phyloP scores from a whole-genome alignment of 2,113 vertebrate genomes.

The Fulmarus glacialis region DNA sequence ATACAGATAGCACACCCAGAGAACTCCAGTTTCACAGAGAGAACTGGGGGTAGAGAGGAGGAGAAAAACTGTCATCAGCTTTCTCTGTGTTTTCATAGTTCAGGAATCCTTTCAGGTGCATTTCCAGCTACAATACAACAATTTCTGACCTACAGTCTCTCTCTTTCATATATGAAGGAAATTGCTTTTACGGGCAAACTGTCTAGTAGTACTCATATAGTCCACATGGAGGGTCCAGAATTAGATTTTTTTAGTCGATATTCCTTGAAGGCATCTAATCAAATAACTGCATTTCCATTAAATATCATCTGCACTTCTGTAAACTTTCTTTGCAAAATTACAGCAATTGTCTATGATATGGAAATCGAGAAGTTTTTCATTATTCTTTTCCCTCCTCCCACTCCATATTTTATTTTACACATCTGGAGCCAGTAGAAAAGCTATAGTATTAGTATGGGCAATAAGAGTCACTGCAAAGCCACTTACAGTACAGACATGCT shows the following conservation, averaged over 20 bases:
- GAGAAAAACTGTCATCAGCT: background rate
- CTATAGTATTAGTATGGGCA: background rate
- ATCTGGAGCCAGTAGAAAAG: slow-evolving; percentile 28
- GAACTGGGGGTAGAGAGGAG: background rate
- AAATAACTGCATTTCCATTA: background rate
- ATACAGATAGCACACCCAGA: background rate
- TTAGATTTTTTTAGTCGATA: background rate
- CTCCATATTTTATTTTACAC: background rate
- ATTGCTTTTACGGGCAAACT: background rate
- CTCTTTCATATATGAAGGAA: background rate
- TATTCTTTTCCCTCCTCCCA: background rate
- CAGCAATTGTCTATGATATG: background rate
- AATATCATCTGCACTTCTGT: background rate
- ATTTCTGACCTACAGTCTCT: background rate
- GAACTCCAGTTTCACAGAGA: background rate
- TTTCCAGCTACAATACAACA: background rate
- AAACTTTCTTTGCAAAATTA: background rate
- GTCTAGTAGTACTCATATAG: background rate
- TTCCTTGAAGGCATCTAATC: background rate
- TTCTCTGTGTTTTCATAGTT: background rate
- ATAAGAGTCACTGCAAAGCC: slow-evolving; percentile 19
- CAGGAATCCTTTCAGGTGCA: background rate
- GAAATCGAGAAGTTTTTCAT: slow-evolving; percentile 27
- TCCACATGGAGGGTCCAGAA: background rate
- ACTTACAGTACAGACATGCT: background rate